A percentile compares a stretch with the other conserved stretches of the same genome.
Conservation (phyloP, 2,797 vertebrate species). For the Geotria australis region DNA sequence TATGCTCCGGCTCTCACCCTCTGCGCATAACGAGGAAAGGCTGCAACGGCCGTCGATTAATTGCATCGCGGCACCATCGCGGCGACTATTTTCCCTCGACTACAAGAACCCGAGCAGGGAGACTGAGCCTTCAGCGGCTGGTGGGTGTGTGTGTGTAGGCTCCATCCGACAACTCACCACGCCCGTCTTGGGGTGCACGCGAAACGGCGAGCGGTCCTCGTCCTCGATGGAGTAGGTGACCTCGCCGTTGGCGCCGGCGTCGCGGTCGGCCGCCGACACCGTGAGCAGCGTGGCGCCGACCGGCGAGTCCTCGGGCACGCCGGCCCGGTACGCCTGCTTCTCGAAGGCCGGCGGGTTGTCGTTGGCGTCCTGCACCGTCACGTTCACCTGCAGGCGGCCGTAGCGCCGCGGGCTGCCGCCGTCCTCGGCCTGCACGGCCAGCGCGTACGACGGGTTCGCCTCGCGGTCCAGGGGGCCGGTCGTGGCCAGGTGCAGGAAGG, state of each 20-base stretch:
- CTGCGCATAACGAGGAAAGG: too few species aligned
- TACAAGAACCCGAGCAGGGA: too few species aligned
- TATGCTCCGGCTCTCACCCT: too few species aligned
- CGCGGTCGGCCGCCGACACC: constrained; percentile 47
- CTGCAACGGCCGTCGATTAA: too few species aligned
- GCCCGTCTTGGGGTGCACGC: background rate
- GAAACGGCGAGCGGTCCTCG: constrained; percentile 15
- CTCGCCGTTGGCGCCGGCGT: constrained; percentile 63
- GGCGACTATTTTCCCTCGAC: too few species aligned
- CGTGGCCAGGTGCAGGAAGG: constrained; percentile 76
- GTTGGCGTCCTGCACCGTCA: constrained; percentile 80
- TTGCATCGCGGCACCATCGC: too few species aligned
- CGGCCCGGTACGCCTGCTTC: constrained; percentile 40
- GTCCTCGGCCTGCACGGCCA: constrained; percentile 72
- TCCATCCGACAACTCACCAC: background rate
- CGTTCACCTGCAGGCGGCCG: constrained; percentile 74
- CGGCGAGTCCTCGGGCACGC: constrained; percentile 48
- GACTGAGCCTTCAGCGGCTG: too few species aligned
- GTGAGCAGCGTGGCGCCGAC: constrained; percentile 55
- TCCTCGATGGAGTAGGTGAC: constrained; percentile 54
- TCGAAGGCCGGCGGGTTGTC: constrained; percentile 74
- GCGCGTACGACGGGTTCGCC: constrained; percentile 42
- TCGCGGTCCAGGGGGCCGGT: constrained; percentile 68
- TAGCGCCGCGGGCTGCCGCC: constrained; percentile 57
- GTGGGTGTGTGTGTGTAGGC: too few species aligned